Conservation (phyloP, 2,113 vertebrate species). For the Daphoenositta chrysoptera region DNA sequence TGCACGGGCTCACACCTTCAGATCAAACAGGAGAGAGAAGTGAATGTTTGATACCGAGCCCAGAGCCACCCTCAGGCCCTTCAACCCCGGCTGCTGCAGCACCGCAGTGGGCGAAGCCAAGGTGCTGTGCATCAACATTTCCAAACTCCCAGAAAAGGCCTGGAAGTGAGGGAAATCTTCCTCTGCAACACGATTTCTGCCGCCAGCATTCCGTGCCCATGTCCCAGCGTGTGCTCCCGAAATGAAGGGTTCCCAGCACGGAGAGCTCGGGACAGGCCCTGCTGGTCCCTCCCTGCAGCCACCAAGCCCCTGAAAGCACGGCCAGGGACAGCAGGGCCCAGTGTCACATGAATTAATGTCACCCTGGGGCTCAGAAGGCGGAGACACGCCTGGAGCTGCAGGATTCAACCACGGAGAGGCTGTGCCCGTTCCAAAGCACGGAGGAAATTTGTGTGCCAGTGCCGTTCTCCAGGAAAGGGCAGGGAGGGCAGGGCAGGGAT, state of each 20-base stretch:
- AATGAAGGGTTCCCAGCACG: background rate
- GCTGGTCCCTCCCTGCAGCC: background rate
- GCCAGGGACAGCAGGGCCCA: background rate
- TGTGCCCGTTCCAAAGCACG: background rate
- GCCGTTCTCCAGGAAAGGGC: background rate
- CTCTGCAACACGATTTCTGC: background rate
- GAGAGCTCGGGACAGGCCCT: background rate
- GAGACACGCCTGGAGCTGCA: background rate
- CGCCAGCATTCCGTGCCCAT: background rate
- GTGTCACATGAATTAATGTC: accelerated
- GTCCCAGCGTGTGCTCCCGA: background rate
- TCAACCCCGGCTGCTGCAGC: background rate
- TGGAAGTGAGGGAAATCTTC: background rate
- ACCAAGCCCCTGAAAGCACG: background rate
- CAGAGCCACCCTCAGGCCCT: background rate
- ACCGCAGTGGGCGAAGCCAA: background rate
- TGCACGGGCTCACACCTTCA: background rate
- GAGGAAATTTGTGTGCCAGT: background rate
- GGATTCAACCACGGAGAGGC: background rate
- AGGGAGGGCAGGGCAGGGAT: background rate
- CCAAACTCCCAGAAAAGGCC: background rate
- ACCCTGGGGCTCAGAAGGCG: background rate
- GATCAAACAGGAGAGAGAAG: background rate
- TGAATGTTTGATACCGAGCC: background rate
- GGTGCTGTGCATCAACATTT: background rate